Evolutionary conservation across 2,888 invertebrate genomes (phyloP), one percentile per base, ranked within the genome.

Genomic region (Agonopterix alstromeriana): DNA sequence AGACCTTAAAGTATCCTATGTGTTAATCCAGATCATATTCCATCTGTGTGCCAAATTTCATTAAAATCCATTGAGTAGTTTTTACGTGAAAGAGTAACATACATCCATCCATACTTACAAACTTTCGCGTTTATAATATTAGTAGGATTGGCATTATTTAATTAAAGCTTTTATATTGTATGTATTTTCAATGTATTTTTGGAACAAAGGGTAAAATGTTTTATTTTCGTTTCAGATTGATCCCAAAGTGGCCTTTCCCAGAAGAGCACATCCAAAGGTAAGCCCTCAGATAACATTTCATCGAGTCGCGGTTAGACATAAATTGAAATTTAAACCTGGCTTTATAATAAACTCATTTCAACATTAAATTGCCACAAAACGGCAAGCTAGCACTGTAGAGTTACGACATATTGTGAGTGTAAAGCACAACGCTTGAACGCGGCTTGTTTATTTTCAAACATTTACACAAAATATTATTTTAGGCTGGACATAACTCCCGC

Each of bases 211-310:
- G n/a, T 38, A 35, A 35, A 45, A 58, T 57, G 45, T 63, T 53
- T 55, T 60, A 70, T 82, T 82, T 89, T 45, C 27, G 36, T 83
- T 94, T 58, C 95, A 99, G 98, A 98, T 99, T 92, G 99, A 99
- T 90, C 99, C 99, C 71, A 99, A 99, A 94, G 98, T 99, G 90
- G 99, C 99, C 86, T 99, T 99, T 91, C 99, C 99, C 70, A 95
- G 98, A 91, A 94, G 97, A 93, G 97, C 97, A 91, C 98, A 98
- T 91, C 97, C 98, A 90, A 98, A 98, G 95, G 98, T 98, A 92
- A 94, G 95, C 62, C 62, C 50, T 56, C 63, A 61, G 53, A 67
- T 64, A 67, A 69, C 58, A 67, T 61, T 61, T 63, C 60, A 71
- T 65, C 60, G 63, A 54, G 53, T 56, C 58, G 65, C 53, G 64